Evolutionary conservation across 2,797 vertebrate species (phyloP).

Genomic region (Selene dorsalis): DNA sequence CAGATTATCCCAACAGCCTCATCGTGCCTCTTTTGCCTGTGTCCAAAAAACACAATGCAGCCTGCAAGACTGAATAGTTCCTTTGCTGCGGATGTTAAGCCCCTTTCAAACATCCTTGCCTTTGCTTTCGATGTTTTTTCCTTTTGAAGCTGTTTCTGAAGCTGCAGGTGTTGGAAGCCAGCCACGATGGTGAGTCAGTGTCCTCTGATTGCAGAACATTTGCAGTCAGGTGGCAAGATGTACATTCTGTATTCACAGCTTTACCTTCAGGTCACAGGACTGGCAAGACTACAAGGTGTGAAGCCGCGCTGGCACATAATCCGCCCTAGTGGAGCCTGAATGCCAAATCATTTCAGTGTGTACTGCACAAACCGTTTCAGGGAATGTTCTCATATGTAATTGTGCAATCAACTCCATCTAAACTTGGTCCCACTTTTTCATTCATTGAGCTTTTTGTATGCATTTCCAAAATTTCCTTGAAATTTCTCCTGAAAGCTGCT

Average conservation of each 20-base stretch:
- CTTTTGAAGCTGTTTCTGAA: slow-evolving; percentile 49
- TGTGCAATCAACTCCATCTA: neutral
- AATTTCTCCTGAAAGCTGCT: neutral
- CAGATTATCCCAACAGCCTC: slow-evolving; percentile 46
- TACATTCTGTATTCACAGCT: slow-evolving; percentile 56
- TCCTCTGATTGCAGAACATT: slow-evolving; percentile 58
- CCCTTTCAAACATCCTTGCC: slow-evolving; percentile 41
- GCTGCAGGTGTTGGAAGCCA: slow-evolving; percentile 61
- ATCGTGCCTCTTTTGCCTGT: slow-evolving; percentile 30
- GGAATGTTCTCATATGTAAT: neutral
- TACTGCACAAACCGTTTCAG: slow-evolving; percentile 9
- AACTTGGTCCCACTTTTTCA: neutral
- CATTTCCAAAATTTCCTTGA: neutral
- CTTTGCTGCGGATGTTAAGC: slow-evolving; percentile 50
- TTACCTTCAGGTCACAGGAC: slow-evolving; percentile 53
- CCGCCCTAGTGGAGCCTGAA: slow-evolving; percentile 12
- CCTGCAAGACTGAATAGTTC: slow-evolving; percentile 42
- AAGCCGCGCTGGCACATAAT: slow-evolving; percentile 20
- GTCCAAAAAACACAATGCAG: slow-evolving; percentile 53
- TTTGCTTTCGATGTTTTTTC: slow-evolving; percentile 31
- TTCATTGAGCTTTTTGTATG: neutral
- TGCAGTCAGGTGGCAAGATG: slow-evolving; percentile 51
- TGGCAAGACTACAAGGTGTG: slow-evolving; percentile 39
- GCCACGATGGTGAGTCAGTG: slow-evolving; percentile 23
- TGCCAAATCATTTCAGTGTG: slow-evolving; percentile 5